Conservation (phyloP, 2,113 vertebrate species). For the Formicarius rufipectus region DNA sequence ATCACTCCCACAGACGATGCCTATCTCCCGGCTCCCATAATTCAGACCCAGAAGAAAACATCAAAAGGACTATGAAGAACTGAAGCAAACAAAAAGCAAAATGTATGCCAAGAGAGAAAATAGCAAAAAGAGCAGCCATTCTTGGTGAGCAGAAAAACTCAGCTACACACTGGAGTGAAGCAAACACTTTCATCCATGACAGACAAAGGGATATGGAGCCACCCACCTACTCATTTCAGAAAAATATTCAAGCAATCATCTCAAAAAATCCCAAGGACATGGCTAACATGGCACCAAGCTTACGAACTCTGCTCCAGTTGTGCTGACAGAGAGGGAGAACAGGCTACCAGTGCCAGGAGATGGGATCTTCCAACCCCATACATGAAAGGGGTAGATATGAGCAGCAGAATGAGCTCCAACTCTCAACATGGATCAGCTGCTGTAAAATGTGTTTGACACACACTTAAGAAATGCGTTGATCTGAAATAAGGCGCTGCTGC, state of each 20-base stretch:
- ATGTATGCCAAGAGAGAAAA: background rate
- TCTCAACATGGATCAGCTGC: background rate
- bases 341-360: background rate
- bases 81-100: background rate
- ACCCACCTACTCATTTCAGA: background rate
- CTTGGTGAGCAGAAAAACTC: background rate
- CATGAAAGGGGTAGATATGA: background rate
- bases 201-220: background rate
- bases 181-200: background rate
- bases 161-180: background rate
- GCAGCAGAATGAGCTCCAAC: background rate
- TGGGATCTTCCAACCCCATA: background rate
- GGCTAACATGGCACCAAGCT: background rate
- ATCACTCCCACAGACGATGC: background rate
- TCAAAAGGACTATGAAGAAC: background rate
- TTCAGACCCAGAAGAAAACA: background rate
- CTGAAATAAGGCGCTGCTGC: accelerated
- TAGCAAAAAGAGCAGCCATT: background rate
- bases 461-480: background rate
- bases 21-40: background rate
- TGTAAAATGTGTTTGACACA: background rate
- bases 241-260: background rate
- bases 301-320: background rate
- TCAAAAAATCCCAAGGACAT: background rate
- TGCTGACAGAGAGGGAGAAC: background rate